Evolutionary conservation across 2,797 vertebrate species (phyloP).

Genomic region (Cossypha polioptera): DNA sequence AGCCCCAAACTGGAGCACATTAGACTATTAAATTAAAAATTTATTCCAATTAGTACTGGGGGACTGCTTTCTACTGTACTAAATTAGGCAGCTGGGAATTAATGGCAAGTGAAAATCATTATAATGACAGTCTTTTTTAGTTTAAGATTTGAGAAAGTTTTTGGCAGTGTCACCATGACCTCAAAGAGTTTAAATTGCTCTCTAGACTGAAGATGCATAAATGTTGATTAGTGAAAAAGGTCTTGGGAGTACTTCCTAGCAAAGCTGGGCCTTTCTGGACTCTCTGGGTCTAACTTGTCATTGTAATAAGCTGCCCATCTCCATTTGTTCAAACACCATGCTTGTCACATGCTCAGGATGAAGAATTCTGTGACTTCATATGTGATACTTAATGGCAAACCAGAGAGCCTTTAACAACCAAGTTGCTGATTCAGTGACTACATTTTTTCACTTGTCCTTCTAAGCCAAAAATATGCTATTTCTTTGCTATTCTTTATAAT

Average conservation of each 20-base stretch:
- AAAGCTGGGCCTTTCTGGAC: neutral
- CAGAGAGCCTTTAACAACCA: neutral
- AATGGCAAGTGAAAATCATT: slow-evolving; percentile 33
- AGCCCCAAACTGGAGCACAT: neutral
- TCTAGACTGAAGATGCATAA: neutral
- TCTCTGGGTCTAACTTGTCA: neutral
- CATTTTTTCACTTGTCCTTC: neutral
- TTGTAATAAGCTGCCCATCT: neutral
- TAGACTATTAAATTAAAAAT: slow-evolving; percentile 51
- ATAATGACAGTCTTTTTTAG: neutral
- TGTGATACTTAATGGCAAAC: neutral
- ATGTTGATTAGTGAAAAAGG: neutral
- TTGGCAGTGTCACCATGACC: neutral
- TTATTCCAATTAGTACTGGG: slow-evolving; percentile 45
- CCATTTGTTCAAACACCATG: neutral
- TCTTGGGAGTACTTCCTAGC: neutral
- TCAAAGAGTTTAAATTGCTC: neutral
- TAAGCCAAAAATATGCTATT: neutral
- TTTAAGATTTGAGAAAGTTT: neutral
- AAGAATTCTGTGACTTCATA: neutral
- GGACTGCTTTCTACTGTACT: neutral
- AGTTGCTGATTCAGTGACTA: neutral
- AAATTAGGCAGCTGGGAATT: slow-evolving; percentile 49
- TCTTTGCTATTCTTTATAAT: neutral
- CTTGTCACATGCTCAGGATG: neutral